phyloP scores from a whole-genome alignment of 2,797 vertebrate genomes.

The Antrozous pallidus region DNA sequence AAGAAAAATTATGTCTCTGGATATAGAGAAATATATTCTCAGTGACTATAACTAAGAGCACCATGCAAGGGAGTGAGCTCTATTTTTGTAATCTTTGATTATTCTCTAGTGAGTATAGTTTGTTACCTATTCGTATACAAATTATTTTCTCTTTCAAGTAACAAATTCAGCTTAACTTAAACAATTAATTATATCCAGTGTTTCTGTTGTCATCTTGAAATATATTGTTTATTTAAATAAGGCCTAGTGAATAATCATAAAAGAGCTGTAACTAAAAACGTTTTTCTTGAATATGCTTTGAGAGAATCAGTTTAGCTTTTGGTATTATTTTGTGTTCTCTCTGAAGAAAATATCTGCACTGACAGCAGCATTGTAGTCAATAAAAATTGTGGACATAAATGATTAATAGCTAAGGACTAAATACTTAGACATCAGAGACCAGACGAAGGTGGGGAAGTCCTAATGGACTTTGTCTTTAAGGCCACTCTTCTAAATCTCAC shows the following conservation, averaged over 20 bases:
- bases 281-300: background rate
- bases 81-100: slow-evolving; percentile 50
- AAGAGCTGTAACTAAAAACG: background rate
- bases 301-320: background rate
- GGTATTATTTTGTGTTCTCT: background rate
- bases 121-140: slow-evolving; percentile 19
- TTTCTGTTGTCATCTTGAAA: slow-evolving; percentile 28
- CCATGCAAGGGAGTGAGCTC: background rate
- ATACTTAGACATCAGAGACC: background rate
- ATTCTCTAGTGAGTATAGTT: background rate
- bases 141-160: background rate
- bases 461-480: background rate
- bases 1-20: background rate
- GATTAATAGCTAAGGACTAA: background rate
- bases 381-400: background rate
- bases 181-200: background rate
- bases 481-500: background rate
- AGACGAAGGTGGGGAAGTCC: background rate
- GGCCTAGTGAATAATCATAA: background rate
- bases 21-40: background rate
- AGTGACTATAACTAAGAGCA: background rate
- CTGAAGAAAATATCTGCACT: background rate
- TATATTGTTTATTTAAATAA: background rate
- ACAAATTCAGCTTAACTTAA: background rate
- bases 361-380: background rate